Evolutionary conservation across 2,797 vertebrate genomes (phyloP).

Genomic region (Furcifer pardalis): DNA sequence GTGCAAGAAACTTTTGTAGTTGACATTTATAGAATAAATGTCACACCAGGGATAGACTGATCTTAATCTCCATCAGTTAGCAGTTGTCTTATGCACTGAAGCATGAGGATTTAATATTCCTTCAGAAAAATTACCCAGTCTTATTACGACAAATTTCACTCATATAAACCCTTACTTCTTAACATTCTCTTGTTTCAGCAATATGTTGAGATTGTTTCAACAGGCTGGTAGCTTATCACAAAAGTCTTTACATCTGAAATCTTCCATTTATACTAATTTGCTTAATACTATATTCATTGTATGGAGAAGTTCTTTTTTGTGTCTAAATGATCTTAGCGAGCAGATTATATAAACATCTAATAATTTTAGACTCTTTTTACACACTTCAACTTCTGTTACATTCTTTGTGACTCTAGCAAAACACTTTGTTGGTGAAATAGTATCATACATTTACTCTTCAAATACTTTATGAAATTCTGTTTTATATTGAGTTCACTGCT

Average conservation of each 20-base stretch:
- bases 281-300: not conserved
- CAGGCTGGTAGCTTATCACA: not conserved
- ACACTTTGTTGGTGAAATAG: not conserved
- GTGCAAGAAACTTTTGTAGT: conserved; percentile 37
- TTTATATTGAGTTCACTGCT: not conserved
- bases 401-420: not conserved
- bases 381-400: not conserved
- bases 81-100: conserved; percentile 33
- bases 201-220: not conserved
- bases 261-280: conserved; percentile 16
- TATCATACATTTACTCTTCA: not conserved
- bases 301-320: not conserved
- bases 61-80: conserved; percentile 39
- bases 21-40: conserved; percentile 40
- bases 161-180: conserved; percentile 11
- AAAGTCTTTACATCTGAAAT: not conserved
- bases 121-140: conserved; percentile 21
- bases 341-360: not conserved
- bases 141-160: conserved; percentile 21
- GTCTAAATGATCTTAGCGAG: not conserved
- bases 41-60: conserved; percentile 29
- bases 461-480: not conserved
- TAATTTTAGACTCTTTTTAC: not conserved
- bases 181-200: conserved; percentile 10
- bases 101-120: conserved; percentile 41